Evolutionary conservation across 2,113 vertebrate genomes (phyloP), one percentile per base, ranked within the genome.

Genomic region (Hippoglossus stenolepis): DNA sequence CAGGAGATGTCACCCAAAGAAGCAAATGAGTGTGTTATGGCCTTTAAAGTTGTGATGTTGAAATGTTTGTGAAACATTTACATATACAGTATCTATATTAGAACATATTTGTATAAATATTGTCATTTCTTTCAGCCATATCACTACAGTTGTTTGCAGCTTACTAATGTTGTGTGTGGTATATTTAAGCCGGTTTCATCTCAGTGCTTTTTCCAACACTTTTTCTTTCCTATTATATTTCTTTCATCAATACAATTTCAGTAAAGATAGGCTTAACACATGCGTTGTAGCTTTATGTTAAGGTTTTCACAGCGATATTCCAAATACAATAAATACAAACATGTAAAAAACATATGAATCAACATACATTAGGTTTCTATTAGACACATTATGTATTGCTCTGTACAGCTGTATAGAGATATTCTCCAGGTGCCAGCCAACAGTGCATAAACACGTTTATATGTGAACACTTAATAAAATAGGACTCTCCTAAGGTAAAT

Each of bases 391-490:
- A 8, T 59, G 18, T 15, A 65, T 51, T 45, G 20, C 21, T 45
- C 24, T 23, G 9, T 8, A 7, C 18, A 20, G 51, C 8, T 5
- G 0, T 56, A 35, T 57, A 53, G 51, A 78, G 53, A 76, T 79
- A 60, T 65, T 54, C 45, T 31, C 66, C 57, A 67, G 23, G 65
- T 79, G 53, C 79, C 51, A 74, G 58, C n/a, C 57, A 31, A 66
- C 51, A 13, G 7, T n/a, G 61, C 35, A 68, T 4, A 43, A 60
- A 63, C 23, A 64, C 71, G 18, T 67, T 60, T 51, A 73, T 69
- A 18, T 65, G 31, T 67, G 26, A 73, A 71, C 61, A n/a, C 57
- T 70, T 81, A 28, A 21, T 11, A 28, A 67, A 75, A 67, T 18
- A 53, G n/a, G 53, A 57, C 63, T 20, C 24, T 45, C 68, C 59